phyloP scores from a whole-genome alignment of 2,113 vertebrate genomes.

The Ciconia maguari region DNA sequence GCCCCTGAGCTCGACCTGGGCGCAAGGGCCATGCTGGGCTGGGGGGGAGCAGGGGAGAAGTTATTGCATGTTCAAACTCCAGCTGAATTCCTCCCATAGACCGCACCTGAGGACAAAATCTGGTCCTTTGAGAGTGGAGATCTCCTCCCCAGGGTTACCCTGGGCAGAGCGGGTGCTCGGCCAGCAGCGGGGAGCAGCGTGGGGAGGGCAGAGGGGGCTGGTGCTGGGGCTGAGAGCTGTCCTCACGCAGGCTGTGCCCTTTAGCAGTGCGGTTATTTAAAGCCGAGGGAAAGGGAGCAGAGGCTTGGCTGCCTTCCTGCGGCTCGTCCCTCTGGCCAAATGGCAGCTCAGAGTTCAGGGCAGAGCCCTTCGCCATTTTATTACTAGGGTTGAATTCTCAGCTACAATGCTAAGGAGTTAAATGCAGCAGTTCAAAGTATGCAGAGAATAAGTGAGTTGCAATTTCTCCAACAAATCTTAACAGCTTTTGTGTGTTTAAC shows the following conservation, averaged over 20 bases:
- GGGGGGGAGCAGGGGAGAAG: neutral
- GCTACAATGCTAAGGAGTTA: neutral
- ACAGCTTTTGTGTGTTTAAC: neutral
- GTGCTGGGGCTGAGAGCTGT: neutral
- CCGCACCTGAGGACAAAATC: neutral
- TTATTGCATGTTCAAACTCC: neutral
- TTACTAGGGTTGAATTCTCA: neutral
- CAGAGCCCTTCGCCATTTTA: neutral
- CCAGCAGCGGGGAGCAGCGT: rapidly evolving
- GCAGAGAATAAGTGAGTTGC: neutral
- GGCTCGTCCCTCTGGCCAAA: neutral
- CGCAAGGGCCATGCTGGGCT: rapidly evolving
- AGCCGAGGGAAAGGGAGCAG: neutral
- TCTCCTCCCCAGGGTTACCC: neutral
- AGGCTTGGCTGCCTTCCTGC: neutral
- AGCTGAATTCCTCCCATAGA: neutral
- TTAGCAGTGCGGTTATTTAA: neutral
- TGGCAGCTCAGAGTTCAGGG: neutral
- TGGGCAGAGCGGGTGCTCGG: neutral
- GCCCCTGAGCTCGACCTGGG: neutral
- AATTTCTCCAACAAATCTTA: neutral
- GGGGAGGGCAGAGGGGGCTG: neutral
- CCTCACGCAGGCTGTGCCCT: neutral
- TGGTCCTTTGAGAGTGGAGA: neutral
- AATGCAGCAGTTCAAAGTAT: neutral